phyloP scores from a whole-genome alignment of 1,140 invertebrate genomes.

The Proales similis region DNA sequence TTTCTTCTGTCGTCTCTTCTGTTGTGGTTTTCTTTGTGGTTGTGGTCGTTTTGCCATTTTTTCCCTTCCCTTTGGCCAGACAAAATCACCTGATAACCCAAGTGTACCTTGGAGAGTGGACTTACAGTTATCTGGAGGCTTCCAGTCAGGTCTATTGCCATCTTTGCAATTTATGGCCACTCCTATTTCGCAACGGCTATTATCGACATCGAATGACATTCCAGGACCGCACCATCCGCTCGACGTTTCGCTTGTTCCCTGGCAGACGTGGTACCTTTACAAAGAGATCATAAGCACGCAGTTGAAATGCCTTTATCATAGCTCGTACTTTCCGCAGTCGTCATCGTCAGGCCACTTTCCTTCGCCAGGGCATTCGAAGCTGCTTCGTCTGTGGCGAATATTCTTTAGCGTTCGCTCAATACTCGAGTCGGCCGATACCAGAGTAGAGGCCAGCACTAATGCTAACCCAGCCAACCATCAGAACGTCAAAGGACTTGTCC shows the following conservation, averaged over 20 bases:
- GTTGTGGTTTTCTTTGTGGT: slow-evolving; percentile 10
- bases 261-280: slow-evolving; percentile 16
- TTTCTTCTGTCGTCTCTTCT: background rate
- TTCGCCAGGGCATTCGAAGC: slow-evolving; percentile 31
- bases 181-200: slow-evolving; percentile 34
- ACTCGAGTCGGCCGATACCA: too few relatives aligned
- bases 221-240: slow-evolving; percentile 35
- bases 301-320: background rate
- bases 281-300: background rate
- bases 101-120: background rate
- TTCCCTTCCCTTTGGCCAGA: slow-evolving; percentile 8
- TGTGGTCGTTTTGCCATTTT: background rate
- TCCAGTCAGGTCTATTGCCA: slow-evolving; percentile 37
- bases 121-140: slow-evolving; percentile 34
- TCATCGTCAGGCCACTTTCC: slow-evolving; percentile 32
- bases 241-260: background rate
- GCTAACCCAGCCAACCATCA: too few relatives aligned
- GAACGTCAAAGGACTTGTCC: too few relatives aligned
- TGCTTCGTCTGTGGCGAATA: slow-evolving; percentile 18
- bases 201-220: slow-evolving; percentile 37
- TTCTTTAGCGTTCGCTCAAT: too few relatives aligned
- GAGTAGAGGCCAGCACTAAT: too few relatives aligned
- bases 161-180: slow-evolving; percentile 25
- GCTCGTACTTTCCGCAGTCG: slow-evolving; percentile 26
- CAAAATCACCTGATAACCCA: background rate